phyloP scores from a whole-genome alignment of 2,888 invertebrate genomes.

The Sminthurinus aureus region DNA sequence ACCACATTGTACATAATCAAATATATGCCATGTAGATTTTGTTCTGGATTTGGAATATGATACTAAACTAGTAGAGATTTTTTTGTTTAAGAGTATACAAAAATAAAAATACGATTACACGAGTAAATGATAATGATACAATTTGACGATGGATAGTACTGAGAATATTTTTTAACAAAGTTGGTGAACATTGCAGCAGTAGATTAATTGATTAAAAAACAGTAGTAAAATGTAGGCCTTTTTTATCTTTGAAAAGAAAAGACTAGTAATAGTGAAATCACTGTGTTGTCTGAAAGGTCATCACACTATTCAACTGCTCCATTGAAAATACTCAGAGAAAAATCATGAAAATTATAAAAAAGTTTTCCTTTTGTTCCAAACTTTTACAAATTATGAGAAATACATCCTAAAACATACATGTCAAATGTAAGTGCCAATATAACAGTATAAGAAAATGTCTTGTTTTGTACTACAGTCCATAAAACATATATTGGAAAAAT shows the following conservation, averaged over 20 bases:
- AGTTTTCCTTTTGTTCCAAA: too few species aligned
- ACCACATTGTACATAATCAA: neutral
- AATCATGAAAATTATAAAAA: too few species aligned
- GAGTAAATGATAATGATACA: neutral
- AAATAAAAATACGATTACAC: neutral
- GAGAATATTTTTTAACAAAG: constrained; percentile 18
- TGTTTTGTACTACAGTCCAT: too few species aligned
- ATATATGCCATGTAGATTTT: neutral
- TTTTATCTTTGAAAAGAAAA: constrained; percentile 19
- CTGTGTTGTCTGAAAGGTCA: neutral
- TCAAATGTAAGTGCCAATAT: too few species aligned
- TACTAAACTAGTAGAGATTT: neutral
- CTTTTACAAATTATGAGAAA: too few species aligned
- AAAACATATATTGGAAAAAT: too few species aligned
- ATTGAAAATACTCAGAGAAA: too few species aligned
- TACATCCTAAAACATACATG: too few species aligned
- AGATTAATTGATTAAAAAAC: neutral
- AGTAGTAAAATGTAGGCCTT: constrained; percentile 53
- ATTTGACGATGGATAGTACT: neutral
- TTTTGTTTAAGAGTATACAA: constrained; percentile 1
- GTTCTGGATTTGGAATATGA: constrained; percentile 20
- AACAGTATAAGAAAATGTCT: too few species aligned
- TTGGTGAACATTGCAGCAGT: neutral
- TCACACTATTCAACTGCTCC: neutral
- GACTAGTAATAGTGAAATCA: neutral